Evolutionary conservation across 2,113 vertebrate species (phyloP).

Genomic region (Xiphorhynchus elegans): DNA sequence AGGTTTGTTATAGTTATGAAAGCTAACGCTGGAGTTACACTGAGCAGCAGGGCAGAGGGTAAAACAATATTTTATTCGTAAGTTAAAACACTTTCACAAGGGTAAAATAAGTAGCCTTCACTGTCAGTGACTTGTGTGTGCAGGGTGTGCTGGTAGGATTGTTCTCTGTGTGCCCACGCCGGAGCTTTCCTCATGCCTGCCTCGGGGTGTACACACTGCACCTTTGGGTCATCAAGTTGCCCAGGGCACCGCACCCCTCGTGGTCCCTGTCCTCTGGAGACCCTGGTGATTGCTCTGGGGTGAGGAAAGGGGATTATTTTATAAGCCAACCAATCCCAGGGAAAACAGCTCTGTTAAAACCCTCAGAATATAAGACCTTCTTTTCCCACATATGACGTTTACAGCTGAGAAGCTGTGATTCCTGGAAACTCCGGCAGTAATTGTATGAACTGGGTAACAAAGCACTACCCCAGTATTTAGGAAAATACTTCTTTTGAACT

Average conservation of each 20-base stretch:
- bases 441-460: not conserved
- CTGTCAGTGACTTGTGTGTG: not conserved
- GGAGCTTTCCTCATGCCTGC: rapidly evolving
- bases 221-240: not conserved
- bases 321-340: not conserved
- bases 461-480: not conserved
- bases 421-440: not conserved
- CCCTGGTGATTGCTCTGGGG: not conserved
- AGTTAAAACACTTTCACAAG: conserved; percentile 4
- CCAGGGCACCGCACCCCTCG: not conserved
- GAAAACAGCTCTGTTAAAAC: not conserved
- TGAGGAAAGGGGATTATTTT: not conserved
- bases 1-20: conserved; percentile 34
- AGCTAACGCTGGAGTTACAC: not conserved
- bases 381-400: not conserved
- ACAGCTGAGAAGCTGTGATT: not conserved
- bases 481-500: not conserved
- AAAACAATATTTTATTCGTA: conserved; percentile 28
- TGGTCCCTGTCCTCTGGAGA: not conserved
- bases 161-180: rapidly evolving
- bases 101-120: not conserved
- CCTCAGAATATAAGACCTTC: not conserved
- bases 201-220: rapidly evolving
- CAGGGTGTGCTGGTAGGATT: not conserved
- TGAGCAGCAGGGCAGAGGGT: conserved; percentile 24